These are phyloP conservation scores for Drosophila navojoa DNA, from an alignment of 1,140 invertebrate genomes.

Conservation along the genomic window DNA sequence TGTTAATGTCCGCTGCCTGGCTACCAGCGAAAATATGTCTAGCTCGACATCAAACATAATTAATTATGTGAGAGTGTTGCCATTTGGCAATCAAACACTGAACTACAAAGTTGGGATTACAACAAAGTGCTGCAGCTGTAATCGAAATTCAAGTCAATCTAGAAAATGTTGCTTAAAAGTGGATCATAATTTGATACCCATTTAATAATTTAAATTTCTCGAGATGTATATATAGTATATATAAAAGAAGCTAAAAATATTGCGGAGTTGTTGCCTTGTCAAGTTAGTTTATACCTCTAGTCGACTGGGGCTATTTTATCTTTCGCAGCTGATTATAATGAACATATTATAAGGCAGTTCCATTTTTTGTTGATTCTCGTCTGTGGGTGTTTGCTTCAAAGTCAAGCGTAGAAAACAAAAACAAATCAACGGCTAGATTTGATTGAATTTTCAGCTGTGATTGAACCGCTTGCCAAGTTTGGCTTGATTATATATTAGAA, in stretches of 20 bases:
- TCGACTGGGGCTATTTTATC: no score
- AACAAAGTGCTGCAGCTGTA: no score
- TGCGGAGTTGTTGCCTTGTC: no score
- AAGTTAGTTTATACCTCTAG: no score
- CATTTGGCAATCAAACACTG: slow-evolving; percentile 36
- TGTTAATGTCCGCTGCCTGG: slow-evolving; percentile 31
- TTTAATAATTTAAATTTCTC: no score
- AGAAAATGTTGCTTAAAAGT: no score
- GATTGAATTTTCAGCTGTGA: slow-evolving; percentile 5
- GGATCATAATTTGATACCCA: no score
- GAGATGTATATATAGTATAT: no score
- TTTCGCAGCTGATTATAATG: not conserved
- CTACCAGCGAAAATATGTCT: slow-evolving; percentile 49
- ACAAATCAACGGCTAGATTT: not conserved
- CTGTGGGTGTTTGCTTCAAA: slow-evolving; percentile 25
- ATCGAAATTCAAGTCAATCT: no score
- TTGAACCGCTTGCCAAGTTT: slow-evolving; percentile 30
- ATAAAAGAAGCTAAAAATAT: no score
- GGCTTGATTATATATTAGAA: slow-evolving; percentile 16
- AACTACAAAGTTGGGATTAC: no score
- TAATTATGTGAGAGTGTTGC: slow-evolving; percentile 63
- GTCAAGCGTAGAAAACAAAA: slow-evolving; percentile 3
- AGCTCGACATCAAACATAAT: slow-evolving; percentile 45
- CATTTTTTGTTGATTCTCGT: not conserved
- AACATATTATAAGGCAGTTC: slow-evolving; percentile 5